Base-by-base conservation (phyloP, 1,140 invertebrate species). In the Ridgeia piscesae region DNA sequence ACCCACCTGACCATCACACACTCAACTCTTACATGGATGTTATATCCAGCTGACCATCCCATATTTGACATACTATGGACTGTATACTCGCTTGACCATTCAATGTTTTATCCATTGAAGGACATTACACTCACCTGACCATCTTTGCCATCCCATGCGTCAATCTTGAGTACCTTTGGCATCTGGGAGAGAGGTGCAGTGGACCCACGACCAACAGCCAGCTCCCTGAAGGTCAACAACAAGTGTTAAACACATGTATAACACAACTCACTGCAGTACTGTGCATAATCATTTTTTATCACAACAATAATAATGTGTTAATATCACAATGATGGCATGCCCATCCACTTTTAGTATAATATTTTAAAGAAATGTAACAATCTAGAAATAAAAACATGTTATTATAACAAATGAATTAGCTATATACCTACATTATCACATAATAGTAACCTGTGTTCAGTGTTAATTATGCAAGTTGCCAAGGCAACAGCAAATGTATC, bases 71-170 rank as follows among this genome's bases (percentile, higher is more conserved):
- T 11, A 6, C 11, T n/a, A n/a, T n/a, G n/a, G n/a, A n/a, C n/a
- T n/a, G n/a, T n/a, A n/a, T n/a, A n/a, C n/a, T n/a, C n/a, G n/a
- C n/a, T n/a, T n/a, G n/a, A n/a, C n/a, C n/a, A n/a, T n/a, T n/a
- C n/a, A n/a, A n/a, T n/a, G n/a, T n/a, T n/a, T n/a, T n/a, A n/a
- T n/a, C n/a, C n/a, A n/a, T n/a, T n/a, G n/a, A n/a, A n/a, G n/a
- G 48, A 0, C 48, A 50, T 21, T 50, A 0, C 48, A 0, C 93
- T 93, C 95, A 97, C 95, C 96, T 98, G 97, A 21, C 98, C 99
- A 95, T 99, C 99, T 96, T 99, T 99, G 58, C 99, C 99, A 95
- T 99, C 99, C 99, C 99, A 99, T 0, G 98, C 96, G 91, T 98
- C 97, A 4, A 97, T 97, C 34, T 96, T 96, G 4, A 96, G 94